phyloP scores from a whole-genome alignment of 2,797 vertebrate species.

The Xenopus petersii region DNA sequence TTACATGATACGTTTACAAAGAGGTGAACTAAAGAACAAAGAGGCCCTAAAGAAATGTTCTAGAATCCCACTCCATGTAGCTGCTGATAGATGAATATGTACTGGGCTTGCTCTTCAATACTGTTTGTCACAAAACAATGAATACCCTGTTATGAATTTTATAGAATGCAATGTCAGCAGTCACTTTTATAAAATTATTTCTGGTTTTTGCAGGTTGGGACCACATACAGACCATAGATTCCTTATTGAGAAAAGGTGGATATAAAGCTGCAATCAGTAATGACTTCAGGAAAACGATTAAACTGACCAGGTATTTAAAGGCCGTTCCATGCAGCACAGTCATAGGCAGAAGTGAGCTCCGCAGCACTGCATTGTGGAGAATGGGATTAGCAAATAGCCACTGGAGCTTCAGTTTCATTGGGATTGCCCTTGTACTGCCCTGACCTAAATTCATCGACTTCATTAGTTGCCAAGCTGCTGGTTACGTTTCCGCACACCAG shows the following conservation, averaged over 20 bases:
- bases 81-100: no score
- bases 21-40: no score
- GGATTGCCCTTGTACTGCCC: constrained; percentile 39
- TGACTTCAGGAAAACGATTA: constrained; percentile 99
- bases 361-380: no score
- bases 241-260: constrained; percentile 99
- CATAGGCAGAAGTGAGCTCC: no score
- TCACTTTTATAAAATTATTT: neutral
- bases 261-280: constrained; percentile 99
- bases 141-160: no score
- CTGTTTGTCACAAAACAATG: no score
- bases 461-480: constrained; percentile 18
- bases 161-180: no score
- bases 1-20: no score
- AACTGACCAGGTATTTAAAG: constrained; percentile 91
- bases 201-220: constrained; percentile 86
- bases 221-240: constrained; percentile 99
- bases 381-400: neutral
- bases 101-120: no score
- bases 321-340: no score
- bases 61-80: no score
- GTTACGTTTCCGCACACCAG: constrained; percentile 2
- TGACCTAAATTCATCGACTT: constrained; percentile 34
- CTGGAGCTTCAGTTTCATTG: neutral
- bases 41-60: no score